phyloP scores from a whole-genome alignment of 2,797 vertebrate species.

The Petrocephalus schoutedeni region DNA sequence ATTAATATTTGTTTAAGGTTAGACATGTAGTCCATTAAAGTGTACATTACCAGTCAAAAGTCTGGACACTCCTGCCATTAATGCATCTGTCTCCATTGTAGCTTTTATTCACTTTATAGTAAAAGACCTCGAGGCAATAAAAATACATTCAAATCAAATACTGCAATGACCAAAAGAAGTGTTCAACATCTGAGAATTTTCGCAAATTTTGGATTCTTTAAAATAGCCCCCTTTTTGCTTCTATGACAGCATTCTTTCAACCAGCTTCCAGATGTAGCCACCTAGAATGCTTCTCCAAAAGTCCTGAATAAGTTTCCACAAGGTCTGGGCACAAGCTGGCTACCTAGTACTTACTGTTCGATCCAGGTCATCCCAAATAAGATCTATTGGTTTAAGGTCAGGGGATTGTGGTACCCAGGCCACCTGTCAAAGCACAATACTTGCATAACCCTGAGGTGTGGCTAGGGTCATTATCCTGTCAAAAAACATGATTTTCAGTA shows the following conservation, averaged over 20 bases:
- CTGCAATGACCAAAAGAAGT: background rate
- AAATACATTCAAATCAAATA: background rate
- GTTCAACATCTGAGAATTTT: background rate
- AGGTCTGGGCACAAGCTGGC: background rate
- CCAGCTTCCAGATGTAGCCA: background rate
- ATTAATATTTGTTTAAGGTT: background rate
- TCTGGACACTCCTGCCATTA: background rate
- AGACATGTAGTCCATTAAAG: background rate
- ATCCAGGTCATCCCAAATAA: background rate
- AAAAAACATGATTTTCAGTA: background rate
- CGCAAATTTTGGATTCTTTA: background rate
- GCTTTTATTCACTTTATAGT: background rate
- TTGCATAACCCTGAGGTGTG: background rate
- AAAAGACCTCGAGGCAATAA: background rate
- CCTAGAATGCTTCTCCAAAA: background rate
- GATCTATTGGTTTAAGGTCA: background rate
- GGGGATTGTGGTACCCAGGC: background rate
- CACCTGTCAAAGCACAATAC: background rate
- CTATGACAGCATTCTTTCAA: background rate
- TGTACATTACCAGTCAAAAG: background rate
- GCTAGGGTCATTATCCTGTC: background rate
- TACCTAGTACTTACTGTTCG: background rate
- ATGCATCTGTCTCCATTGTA: background rate
- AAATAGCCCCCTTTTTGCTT: background rate
- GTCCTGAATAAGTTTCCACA: background rate